These are phyloP conservation scores for Patiria pectinifera DNA, from an alignment of 53 echinoderm and acorn worm species.

Conservation along the genomic window DNA sequence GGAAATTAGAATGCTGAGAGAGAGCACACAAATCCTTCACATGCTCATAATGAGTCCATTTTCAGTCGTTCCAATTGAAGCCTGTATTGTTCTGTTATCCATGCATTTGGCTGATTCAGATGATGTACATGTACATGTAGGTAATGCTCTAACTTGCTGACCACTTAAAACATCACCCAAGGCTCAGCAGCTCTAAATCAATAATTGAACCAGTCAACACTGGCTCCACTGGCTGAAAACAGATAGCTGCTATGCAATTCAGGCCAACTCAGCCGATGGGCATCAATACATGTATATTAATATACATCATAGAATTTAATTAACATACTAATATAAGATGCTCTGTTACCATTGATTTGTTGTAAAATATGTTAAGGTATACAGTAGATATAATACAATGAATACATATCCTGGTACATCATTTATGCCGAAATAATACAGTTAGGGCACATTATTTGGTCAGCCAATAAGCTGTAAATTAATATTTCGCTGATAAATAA, in stretches of 20 bases:
- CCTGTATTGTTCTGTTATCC: not conserved
- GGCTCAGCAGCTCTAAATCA: slow-evolving; percentile 33
- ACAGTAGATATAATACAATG: too few species aligned
- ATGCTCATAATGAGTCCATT: too few species aligned
- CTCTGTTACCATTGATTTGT: too few species aligned
- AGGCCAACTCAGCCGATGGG: not conserved
- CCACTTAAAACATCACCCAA: slow-evolving; percentile 29
- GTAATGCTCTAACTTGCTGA: not conserved
- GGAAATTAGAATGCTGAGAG: too few species aligned
- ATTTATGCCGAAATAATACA: too few species aligned
- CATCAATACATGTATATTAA: not conserved
- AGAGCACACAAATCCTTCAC: too few species aligned
- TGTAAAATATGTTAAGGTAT: too few species aligned
- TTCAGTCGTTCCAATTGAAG: not conserved
- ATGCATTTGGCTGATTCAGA: slow-evolving; percentile 24
- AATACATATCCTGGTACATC: too few species aligned
- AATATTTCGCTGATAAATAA: not conserved
- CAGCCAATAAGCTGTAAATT: not conserved
- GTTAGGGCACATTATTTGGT: not conserved
- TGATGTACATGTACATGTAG: not conserved
- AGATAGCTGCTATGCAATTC: not conserved
- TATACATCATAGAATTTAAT: not conserved
- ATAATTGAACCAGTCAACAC: slow-evolving; percentile 46
- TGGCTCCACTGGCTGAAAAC: slow-evolving; percentile 27
- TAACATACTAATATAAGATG: not conserved